Conservation (phyloP, 2,797 vertebrate genomes). For the Cynodonichthys magdalenae region DNA sequence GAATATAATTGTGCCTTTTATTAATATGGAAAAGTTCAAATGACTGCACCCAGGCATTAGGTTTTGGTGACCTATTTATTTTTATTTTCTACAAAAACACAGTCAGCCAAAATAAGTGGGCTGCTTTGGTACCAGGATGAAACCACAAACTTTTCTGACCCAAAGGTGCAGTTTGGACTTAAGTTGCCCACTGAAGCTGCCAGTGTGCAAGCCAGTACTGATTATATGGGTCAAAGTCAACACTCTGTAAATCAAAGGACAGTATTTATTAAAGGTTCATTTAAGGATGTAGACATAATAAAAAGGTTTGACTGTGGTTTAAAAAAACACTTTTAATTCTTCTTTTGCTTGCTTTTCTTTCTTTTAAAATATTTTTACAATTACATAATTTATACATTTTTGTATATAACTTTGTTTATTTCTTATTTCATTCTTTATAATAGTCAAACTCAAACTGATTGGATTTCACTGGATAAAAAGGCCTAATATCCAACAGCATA, state of each 20-base stretch:
- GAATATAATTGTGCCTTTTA: constrained; percentile 44
- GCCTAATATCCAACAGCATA: too few species aligned
- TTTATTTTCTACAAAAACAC: constrained; percentile 3
- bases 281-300: background rate
- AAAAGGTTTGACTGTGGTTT: background rate
- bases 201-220: constrained; percentile 25
- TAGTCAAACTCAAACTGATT: too few species aligned
- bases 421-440: too few species aligned
- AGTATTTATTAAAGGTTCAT: constrained; percentile 8
- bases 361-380: too few species aligned
- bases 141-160: constrained; percentile 31
- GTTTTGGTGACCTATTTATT: constrained; percentile 9
- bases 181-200: constrained; percentile 15
- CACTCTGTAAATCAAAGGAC: constrained; percentile 37
- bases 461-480: too few species aligned
- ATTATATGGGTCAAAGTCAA: constrained; percentile 61
- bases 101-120: constrained; percentile 11
- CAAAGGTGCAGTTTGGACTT: constrained; percentile 30
- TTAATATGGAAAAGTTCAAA: constrained; percentile 54
- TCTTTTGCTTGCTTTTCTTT: too few species aligned
- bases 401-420: too few species aligned
- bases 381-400: too few species aligned
- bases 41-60: background rate
- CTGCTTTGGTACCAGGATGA: constrained; percentile 19
- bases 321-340: background rate